Evolutionary conservation across 2,797 vertebrate species (phyloP).

Genomic region (Falco cherrug): DNA sequence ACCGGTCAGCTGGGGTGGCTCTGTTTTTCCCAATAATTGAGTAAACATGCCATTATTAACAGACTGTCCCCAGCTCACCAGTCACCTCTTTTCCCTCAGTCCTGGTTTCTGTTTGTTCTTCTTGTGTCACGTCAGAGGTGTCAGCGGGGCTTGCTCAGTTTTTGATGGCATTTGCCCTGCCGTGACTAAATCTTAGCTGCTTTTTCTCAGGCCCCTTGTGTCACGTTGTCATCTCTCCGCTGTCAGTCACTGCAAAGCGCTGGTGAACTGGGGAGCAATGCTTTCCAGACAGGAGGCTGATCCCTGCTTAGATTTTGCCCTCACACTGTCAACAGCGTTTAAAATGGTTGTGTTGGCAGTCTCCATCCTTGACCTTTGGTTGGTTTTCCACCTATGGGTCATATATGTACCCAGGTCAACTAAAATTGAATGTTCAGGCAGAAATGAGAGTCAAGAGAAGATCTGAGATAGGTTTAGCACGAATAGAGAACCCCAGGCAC

Average conservation of each 20-base stretch:
- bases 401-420: not conserved
- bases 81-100: not conserved
- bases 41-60: too few relatives aligned
- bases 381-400: not conserved
- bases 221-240: not conserved
- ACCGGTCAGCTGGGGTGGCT: not conserved
- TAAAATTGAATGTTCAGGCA: not conserved
- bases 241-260: not conserved
- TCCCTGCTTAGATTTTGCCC: not conserved
- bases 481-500: not conserved
- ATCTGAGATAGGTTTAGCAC: fast-evolving
- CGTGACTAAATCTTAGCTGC: not conserved
- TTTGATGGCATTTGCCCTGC: not conserved
- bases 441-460: not conserved
- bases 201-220: not conserved
- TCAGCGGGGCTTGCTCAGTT: not conserved
- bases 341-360: not conserved
- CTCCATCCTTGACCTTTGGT: not conserved
- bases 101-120: not conserved
- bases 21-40: not conserved
- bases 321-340: fast-evolving
- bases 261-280: not conserved
- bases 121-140: not conserved
- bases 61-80: not conserved
- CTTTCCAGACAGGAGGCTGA: not conserved